Percentiles rank a stretch among this genome's conserved stretches.
Evolutionary conservation across 2,113 vertebrate species (phyloP).

Genomic region (Gorsachius goisagi): DNA sequence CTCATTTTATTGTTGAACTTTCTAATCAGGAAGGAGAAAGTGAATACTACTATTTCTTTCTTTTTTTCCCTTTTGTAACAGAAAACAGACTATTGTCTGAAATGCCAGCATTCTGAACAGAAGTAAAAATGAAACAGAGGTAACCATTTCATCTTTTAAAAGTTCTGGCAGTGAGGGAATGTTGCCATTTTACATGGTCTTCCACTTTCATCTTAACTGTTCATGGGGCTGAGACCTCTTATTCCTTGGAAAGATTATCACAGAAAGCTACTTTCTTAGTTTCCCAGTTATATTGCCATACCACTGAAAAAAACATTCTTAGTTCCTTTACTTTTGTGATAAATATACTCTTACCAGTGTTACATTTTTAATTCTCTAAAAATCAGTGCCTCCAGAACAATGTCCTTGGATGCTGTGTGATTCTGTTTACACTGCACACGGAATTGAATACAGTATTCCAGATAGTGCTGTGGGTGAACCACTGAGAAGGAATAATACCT

Average conservation of each 20-base stretch:
- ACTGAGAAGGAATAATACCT: neutral
- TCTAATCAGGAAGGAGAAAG: neutral
- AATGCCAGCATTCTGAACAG: neutral
- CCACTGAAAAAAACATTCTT: neutral
- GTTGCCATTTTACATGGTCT: neutral
- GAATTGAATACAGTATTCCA: neutral
- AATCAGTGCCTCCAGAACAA: neutral
- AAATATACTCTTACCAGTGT: neutral
- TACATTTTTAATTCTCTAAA: neutral
- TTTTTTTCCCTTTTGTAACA: neutral
- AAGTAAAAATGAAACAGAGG: neutral
- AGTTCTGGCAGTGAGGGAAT: neutral
- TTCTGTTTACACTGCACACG: neutral
- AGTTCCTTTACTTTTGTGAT: neutral
- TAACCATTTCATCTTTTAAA: neutral
- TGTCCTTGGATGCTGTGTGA: neutral
- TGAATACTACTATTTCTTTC: neutral
- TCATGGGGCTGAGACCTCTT: neutral
- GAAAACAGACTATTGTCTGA: neutral
- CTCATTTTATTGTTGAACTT: neutral
- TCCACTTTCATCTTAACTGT: neutral
- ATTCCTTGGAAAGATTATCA: neutral
- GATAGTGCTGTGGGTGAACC: neutral
- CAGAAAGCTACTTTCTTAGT: neutral
- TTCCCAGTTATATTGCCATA: neutral